Conservation (phyloP, 64 coral and sea anemone genomes). For the Montipora capricornis region DNA sequence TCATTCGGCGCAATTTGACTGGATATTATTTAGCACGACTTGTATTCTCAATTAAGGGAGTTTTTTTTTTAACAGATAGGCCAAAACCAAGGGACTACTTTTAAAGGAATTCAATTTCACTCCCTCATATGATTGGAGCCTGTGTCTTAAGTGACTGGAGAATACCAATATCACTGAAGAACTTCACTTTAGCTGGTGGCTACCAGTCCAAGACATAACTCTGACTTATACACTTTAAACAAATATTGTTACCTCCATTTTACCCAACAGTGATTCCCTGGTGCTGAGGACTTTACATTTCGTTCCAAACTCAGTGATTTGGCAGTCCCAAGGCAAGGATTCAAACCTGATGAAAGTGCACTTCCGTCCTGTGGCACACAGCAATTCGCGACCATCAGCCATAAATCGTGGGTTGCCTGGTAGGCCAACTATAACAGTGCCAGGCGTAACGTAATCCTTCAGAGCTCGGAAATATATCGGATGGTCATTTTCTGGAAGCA, state of each 20-base stretch:
- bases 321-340: constrained; percentile 36
- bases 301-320: constrained; percentile 17
- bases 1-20: too few relatives aligned
- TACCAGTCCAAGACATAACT: neutral
- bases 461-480: neutral
- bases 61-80: too few relatives aligned
- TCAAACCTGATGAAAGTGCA: constrained; percentile 37
- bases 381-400: neutral
- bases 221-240: neutral
- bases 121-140: too few relatives aligned
- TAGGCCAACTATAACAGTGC: constrained; percentile 39
- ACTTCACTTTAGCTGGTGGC: too few relatives aligned
- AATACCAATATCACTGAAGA: too few relatives aligned
- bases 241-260: neutral
- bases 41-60: too few relatives aligned
- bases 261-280: neutral
- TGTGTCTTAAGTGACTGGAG: too few relatives aligned
- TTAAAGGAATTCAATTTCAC: too few relatives aligned
- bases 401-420: constrained; percentile 44
- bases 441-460: constrained; percentile 24
- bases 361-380: neutral
- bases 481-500: constrained; percentile 46
- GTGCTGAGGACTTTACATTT: constrained; percentile 9
- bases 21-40: too few relatives aligned
- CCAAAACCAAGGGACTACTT: too few relatives aligned